Base-by-base conservation (phyloP, 1,140 invertebrate species). In the Oryctes rhinoceros region DNA sequence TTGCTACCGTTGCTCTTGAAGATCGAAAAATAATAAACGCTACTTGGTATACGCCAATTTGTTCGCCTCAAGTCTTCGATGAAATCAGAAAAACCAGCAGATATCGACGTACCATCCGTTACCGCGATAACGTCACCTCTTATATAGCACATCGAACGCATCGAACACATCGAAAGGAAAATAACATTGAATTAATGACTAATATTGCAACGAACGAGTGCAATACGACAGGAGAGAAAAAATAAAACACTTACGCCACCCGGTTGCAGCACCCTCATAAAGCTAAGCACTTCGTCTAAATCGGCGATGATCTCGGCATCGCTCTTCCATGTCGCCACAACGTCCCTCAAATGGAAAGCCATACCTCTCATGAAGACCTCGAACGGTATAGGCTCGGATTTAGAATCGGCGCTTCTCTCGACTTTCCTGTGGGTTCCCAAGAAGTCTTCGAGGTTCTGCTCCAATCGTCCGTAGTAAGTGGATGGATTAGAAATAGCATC, bases 281-380 rank as follows among this genome's bases (percentile, higher is more conserved):
- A 83, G 49, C 71, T 80, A n/a, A 78, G 78, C 30, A 83, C 81
- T 13, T 81, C 81, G 18, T 81, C 80, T 9, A 85, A 62, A 20
- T 83, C 82, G 1, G 53, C 78, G 15, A 80, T 62, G 13, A 84
- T 35, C 18, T 81, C 24, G 15, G 80, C 80, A 13, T 84, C 82
- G 48, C 53, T 71, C 24, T 78, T 71, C 9, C 18, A 20, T n/a
- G 80, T 80, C 20, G 81, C 78, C 15, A 80, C 53, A 7, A 48
- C 76, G 59, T 82, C 65, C 18, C 81, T 81, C 18, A 85, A n/a
- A 77, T 84, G 83, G 7, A 81, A 78, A 3, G 81, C 80, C 15
- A 85, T 44, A 65, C 80, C 81, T 35, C 78, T 67, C 11, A 85
- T 47, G 24, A 84, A 82, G n/a, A 81, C 39, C 18, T 83, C 82